These are phyloP conservation scores for Misgurnus anguillicaudatus DNA, from an alignment of 2,113 vertebrate species.

Conservation along the genomic window DNA sequence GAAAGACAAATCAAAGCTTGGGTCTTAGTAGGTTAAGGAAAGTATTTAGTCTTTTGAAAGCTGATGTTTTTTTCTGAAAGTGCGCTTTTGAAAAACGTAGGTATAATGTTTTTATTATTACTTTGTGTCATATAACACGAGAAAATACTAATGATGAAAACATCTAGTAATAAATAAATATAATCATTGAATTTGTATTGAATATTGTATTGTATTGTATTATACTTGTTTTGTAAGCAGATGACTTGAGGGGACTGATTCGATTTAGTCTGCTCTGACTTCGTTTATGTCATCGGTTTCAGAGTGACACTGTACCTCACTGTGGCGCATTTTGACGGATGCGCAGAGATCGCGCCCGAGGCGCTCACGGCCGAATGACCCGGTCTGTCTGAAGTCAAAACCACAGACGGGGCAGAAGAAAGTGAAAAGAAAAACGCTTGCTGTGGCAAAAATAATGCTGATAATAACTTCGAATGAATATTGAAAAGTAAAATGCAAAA, in stretches of 20 bases:
- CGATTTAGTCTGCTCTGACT: constrained; percentile 6
- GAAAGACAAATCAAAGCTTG: too few species aligned
- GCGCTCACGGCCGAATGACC: constrained; percentile 38
- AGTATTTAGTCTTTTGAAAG: too few species aligned
- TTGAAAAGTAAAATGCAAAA: neutral
- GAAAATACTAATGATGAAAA: too few species aligned
- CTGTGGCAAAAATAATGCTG: neutral
- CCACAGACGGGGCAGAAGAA: constrained; percentile 3
- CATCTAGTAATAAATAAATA: neutral
- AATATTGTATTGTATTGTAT: neutral
- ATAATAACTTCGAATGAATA: neutral
- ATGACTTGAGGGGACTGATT: neutral
- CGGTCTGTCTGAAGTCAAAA: constrained; percentile 45
- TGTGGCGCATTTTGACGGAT: constrained; percentile 45
- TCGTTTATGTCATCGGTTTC: constrained; percentile 48
- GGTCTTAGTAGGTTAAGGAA: too few species aligned
- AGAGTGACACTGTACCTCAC: constrained; percentile 37
- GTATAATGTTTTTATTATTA: too few species aligned
- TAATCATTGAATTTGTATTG: neutral
- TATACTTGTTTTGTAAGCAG: neutral
- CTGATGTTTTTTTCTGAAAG: too few species aligned
- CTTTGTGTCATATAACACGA: too few species aligned
- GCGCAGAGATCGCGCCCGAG: constrained; percentile 17
- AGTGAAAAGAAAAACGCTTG: neutral
- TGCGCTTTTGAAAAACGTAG: too few species aligned